Percentiles rank a stretch among this genome's conserved stretches.
Conservation (phyloP, 2,113 vertebrate species). For the Corynorhinus townsendii region DNA sequence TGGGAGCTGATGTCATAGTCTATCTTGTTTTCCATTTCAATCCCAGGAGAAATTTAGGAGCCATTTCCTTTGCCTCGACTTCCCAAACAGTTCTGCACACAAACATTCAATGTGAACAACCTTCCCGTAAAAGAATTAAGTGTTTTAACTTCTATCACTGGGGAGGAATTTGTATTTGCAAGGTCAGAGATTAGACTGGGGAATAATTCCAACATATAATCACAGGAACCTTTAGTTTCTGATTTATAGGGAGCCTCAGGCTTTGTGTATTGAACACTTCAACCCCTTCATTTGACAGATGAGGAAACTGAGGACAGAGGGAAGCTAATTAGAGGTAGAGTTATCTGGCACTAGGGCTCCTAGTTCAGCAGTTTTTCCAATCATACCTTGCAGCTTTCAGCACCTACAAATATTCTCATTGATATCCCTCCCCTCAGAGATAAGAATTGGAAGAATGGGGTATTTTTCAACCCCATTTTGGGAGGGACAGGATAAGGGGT, state of each 20-base stretch:
- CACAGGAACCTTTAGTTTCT: background rate
- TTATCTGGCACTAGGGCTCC: background rate
- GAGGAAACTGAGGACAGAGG: background rate
- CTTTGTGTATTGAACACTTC: background rate
- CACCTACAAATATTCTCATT: background rate
- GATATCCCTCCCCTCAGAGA: background rate
- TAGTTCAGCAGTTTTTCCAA: background rate
- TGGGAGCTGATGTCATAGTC: conserved; percentile 35
- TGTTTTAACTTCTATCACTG: conserved; percentile 8
- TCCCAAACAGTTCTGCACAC: conserved; percentile 12
- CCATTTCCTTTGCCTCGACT: conserved; percentile 52
- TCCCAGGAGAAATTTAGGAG: conserved; percentile 38
- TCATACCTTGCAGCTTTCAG: background rate
- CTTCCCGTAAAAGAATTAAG: conserved; percentile 7
- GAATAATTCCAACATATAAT: conserved; percentile 14
- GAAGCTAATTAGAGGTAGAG: background rate
- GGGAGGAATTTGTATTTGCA: conserved; percentile 33
- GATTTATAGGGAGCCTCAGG: background rate
- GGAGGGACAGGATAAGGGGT: background rate
- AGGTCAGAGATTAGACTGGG: conserved; percentile 1
- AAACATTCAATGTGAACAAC: background rate
- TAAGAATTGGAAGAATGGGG: background rate
- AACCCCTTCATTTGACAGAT: background rate
- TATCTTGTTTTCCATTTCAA: conserved; percentile 51
- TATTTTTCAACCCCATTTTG: background rate